Percentiles rank a stretch among this genome's conserved stretches.
phyloP scores from a whole-genome alignment of 2,113 vertebrate species.

The Daboia siamensis region DNA sequence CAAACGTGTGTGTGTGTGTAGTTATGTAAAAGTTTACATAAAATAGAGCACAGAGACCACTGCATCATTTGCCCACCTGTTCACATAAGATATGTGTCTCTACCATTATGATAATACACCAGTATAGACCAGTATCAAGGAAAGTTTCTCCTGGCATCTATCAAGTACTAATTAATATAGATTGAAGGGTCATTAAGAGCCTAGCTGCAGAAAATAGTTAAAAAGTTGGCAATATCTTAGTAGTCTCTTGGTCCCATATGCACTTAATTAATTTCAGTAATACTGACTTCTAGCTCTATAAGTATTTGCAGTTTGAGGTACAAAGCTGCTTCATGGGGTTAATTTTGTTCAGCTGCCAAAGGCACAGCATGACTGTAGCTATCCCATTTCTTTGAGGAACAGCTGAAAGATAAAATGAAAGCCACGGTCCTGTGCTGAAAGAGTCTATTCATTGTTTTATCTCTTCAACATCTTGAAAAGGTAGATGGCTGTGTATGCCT shows the following conservation, averaged over 20 bases:
- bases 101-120: too few species aligned
- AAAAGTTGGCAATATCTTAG: not conserved
- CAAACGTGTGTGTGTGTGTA: too few species aligned
- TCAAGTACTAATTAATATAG: not conserved
- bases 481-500: not conserved
- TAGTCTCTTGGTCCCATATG: not conserved
- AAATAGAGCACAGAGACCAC: not conserved
- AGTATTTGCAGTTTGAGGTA: not conserved
- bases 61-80: too few species aligned
- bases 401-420: not conserved
- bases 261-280: not conserved
- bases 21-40: not conserved
- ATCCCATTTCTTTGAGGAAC: not conserved
- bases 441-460: not conserved
- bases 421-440: not conserved
- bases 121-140: not conserved
- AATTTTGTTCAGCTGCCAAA: conserved; percentile 5
- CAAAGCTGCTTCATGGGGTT: not conserved
- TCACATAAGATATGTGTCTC: not conserved
- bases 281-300: not conserved
- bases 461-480: not conserved
- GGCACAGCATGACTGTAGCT: not conserved
- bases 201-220: not conserved
- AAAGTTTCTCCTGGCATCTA: not conserved
- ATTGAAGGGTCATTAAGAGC: not conserved